Base-by-base conservation (phyloP, 2,888 invertebrate species). In the Eupithecia centaureata region DNA sequence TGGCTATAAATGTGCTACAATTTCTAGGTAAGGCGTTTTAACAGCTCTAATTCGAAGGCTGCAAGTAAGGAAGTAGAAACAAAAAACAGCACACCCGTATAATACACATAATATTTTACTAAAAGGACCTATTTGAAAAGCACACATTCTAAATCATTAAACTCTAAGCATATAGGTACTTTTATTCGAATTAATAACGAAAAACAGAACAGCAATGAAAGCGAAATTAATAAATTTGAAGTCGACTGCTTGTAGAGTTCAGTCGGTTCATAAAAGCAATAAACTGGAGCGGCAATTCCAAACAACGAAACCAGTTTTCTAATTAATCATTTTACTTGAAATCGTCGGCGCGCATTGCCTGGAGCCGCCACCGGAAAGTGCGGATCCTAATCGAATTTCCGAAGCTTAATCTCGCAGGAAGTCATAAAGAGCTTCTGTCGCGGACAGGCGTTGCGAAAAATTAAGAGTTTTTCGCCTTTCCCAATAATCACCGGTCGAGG, bases 391-490 rank as follows among this genome's bases (percentile, higher is more conserved):
- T 88, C 84, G 85, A 88, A 87, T 88, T 87, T 83, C 74, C 81
- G 77, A 22, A 56, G 63, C 79, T 80, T 85, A 86, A 86, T 86
- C 82, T 82, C 78, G 81, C 85, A 87, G 84, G 83, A 84, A 84
- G 80, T 86, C 87, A 83, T 87, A 87, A 88, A 88, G 86, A 76
- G 73, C 68, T 82, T 82, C 85, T 89, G 89, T 81, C 85, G 73
- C 74, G 77, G 83, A 81, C 89, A 88, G 85, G 78, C 83, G 83
- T 74, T 82, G 83, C 81, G 80, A 84, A 86, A 86, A 85, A 83
- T 79, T 82, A 83, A 82, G 84, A 85, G 88, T 87, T 87, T 83
- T 79, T 80, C 78, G 82, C 73, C 76, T 73, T 78, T 75, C 72
- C 83, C 85, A 86, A 86, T 86, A 86, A 86, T 85, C 83, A 18